Evolutionary conservation across 1,140 invertebrate genomes (phyloP), one percentile per base, ranked within the genome.

Genomic region (Drosophila ficusphila): DNA sequence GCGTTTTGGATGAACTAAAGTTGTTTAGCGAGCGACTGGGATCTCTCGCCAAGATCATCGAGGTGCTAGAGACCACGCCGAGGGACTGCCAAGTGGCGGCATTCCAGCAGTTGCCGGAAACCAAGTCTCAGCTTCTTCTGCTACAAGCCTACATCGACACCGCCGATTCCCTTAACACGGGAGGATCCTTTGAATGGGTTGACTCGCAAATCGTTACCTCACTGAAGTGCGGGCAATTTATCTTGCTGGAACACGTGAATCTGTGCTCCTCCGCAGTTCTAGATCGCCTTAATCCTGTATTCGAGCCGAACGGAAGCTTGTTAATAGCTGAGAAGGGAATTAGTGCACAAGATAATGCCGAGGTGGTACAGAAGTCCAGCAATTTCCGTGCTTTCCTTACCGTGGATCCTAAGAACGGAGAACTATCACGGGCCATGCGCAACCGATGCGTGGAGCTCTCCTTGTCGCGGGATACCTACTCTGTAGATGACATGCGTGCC

Each of bases 371-470:
- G 78, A 98, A 98, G 1, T 97, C 99, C 91, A 93, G 94, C 29
- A 94, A 99, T 89, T 99, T 99, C 90, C 94, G 98, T 44, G 93
- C 99, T 12, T 98, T 99, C 90, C 94, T 99, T 29, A 96, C 97
- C 0, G 97, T 99, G 95, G 96, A 99, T 93, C 97, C 98, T 0
- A 95, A 95, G 78, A 95, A 97, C 93, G 98, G 98, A 0, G 97
- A 99, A 92, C 96, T 99, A 57, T 99, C 99, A 3, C 94, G 98
- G 86, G 98, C 99, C 0, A 99, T 99, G 98, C 94, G 98, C 61
- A 99, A 99, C 91, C 94, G 99, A 90, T 98, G 98, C 3, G 94
- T 99, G 0, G 99, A 99, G 93, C 96, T 99, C 70, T 98, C 93
- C 78, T 91, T 99, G 36, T 90, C 93, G 0, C 82, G 91, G 4